Base-by-base conservation (phyloP, 2,113 vertebrate species). In the Neopipo cinnamomea region DNA sequence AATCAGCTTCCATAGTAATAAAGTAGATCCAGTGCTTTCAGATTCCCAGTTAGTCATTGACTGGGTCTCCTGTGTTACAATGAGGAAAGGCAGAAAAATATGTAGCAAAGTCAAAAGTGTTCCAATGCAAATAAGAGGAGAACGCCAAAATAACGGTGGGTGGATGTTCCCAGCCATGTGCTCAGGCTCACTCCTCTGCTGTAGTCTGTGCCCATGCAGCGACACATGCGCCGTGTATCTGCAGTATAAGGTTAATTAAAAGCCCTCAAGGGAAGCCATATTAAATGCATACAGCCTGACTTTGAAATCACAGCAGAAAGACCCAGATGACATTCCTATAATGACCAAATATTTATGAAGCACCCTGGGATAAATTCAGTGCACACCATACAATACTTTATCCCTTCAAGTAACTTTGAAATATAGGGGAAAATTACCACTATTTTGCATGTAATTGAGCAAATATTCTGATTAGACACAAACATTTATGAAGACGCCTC, bases 351-450 rank as follows among this genome's bases (percentile, higher is more conserved):
- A 20, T 24, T 77, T 74, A 33, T 24, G 41, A 78, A 88, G n/a
- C 63, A 80, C 21, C 13, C 23, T 24, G 41, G 23, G 46, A 65
- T 52, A 79, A 90, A 88, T 73, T 67, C 67, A 53, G 6, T 31
- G 31, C 24, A 42, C 0, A 0, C 17, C 11, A 68, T 17, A 31
- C 15, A 41, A 10, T 42, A 56, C 8, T 72, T 75, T 33, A 71
- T 73, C 65, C 31, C 35, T 90, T 71, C 53, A 41, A 47, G 14
- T 68, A 65, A 82, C 37, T 65, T 39, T 44, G 31, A 80, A 95
- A 68, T 53, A 37, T 0, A 31, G n/a, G 8, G 24, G 15, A 2
- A 76, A 76, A 90, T 68, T 33, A 61, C 17, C 24, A 44, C 12
- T 52, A 9, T 47, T 94, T 61, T 52, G 9, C 44, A 52, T 16